Evolutionary conservation across 2,113 vertebrate species (phyloP).

Genomic region (Tragulus kanchil): DNA sequence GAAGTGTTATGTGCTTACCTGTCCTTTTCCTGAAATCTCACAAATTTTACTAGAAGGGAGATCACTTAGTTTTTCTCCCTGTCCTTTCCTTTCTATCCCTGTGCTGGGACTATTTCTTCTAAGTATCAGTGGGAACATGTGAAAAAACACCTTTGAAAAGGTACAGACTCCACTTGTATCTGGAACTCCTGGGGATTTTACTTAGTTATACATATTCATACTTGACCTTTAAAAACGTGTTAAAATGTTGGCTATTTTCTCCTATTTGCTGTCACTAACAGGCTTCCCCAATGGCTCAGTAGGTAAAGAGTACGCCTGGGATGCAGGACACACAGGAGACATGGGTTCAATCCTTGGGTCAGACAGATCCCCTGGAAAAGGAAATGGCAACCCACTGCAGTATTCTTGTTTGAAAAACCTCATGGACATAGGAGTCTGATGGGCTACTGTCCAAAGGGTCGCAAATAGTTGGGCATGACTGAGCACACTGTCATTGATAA

Average conservation of each 20-base stretch:
- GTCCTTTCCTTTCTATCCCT: background rate
- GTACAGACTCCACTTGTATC: background rate
- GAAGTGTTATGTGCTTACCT: rapidly evolving
- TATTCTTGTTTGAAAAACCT: background rate
- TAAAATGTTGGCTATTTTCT: constrained; percentile 27
- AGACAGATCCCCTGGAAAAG: background rate
- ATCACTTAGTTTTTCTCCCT: background rate
- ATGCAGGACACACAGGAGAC: background rate
- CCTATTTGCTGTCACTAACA: background rate
- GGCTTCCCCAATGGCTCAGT: background rate
- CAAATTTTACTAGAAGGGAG: background rate
- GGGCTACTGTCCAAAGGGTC: background rate
- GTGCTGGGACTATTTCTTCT: background rate
- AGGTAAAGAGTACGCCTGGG: background rate
- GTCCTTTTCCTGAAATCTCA: background rate
- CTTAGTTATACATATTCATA: constrained; percentile 1
- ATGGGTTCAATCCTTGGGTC: background rate
- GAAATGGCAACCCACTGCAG: background rate
- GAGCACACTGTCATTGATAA: background rate
- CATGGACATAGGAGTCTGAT: background rate
- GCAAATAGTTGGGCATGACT: background rate
- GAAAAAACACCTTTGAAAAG: constrained; percentile 10
- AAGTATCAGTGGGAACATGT: background rate
- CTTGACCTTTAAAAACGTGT: constrained; percentile 8
- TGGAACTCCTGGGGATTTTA: background rate